These are phyloP conservation scores for Enhydra lutris DNA, from an alignment of 2,113 vertebrate genomes.

Conservation along the genomic window DNA sequence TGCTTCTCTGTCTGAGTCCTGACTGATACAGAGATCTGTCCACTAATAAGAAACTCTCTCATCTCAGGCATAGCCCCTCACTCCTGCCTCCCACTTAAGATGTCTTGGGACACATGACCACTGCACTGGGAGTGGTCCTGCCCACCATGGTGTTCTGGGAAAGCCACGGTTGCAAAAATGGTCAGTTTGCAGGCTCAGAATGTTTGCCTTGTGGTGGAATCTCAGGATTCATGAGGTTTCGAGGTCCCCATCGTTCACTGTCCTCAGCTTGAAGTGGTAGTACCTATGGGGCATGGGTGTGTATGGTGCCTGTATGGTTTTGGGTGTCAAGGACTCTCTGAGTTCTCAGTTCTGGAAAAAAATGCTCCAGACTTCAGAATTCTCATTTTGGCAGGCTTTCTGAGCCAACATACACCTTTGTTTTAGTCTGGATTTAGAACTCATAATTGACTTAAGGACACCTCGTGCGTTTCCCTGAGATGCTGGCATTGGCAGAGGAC, in stretches of 20 bases:
- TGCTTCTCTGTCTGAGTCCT: background rate
- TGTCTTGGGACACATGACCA: rapidly evolving
- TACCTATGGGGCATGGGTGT: background rate
- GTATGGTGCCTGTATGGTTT: background rate
- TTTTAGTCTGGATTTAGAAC: background rate
- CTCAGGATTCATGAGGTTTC: background rate
- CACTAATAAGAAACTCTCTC: too few relatives aligned
- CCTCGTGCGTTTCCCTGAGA: background rate
- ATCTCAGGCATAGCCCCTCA: background rate
- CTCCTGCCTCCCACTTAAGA: background rate
- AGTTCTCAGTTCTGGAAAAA: background rate
- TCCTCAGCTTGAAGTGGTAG: background rate
- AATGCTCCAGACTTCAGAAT: background rate
- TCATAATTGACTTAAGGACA: too few relatives aligned
- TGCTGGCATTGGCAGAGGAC: background rate
- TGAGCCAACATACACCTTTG: background rate
- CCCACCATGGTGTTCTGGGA: background rate
- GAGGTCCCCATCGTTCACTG: background rate
- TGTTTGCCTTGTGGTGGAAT: too few relatives aligned
- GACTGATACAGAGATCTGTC: rapidly evolving
- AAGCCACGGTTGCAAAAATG: background rate
- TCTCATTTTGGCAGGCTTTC: background rate
- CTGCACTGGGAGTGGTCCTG: rapidly evolving
- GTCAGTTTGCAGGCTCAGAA: background rate
- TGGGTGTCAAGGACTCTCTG: background rate